Evolutionary conservation across 2,888 invertebrate species (phyloP), one percentile per base, ranked within the genome.

Genomic region (Zhuqinia jingwanae): DNA sequence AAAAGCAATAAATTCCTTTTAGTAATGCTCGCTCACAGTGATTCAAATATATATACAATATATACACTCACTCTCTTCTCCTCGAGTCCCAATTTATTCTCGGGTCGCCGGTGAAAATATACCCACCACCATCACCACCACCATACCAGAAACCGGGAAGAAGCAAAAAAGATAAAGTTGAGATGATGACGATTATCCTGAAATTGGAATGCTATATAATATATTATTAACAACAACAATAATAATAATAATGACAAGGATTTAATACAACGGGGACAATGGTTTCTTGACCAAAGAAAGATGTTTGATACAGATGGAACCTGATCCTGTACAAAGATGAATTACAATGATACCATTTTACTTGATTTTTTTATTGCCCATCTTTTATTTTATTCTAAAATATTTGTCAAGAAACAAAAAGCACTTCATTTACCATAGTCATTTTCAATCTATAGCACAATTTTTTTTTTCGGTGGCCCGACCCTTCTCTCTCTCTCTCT

Each of bases 1-100:
- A 75, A 56, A 75, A 75, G 75, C 75, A 53, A 75, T 75, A 75
- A 75, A 75, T 75, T 75, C 56, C 75, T 75, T 75, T 75, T 27
- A 56, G 30, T 20, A 75, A 75, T 75, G 56, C 36, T 75, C 75
- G 27, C 20, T 75, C 75, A 75, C 53, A 53, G 47, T 56, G 53
- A 56, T 20, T 56, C 75, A 56, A 17, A 73, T 15, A 75, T 30
- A n/a, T n/a, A n/a, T n/a, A n/a, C n/a, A n/a, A n/a, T n/a, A n/a
- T n/a, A n/a, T n/a, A n/a, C n/a, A n/a, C n/a, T n/a, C n/a, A n/a
- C n/a, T n/a, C n/a, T n/a, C n/a, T n/a, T n/a, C n/a, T n/a, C n/a
- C n/a, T 53, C 75, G 36, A 30, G 56, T 75, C 75, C 75, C 75
- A 36, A 56, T 36, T 75, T 75, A 75, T 17, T 56, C 42, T 15